phyloP scores from a whole-genome alignment of 2,797 vertebrate genomes.

The Salmo trutta region DNA sequence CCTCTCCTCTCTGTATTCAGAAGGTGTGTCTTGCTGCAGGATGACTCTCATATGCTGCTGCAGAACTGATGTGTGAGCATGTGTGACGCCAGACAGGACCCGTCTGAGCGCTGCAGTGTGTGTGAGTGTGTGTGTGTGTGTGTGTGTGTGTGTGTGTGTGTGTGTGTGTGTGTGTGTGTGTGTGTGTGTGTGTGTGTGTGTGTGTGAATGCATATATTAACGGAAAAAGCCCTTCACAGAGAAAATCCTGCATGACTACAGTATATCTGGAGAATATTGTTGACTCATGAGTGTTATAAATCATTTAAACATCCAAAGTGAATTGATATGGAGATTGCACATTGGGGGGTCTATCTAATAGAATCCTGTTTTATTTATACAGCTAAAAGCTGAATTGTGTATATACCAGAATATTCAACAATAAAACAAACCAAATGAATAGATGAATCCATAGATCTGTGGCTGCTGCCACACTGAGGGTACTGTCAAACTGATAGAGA shows the following conservation, averaged over 20 bases:
- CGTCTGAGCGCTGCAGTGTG: constrained; percentile 29
- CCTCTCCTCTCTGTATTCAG: neutral
- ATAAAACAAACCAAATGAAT: too few relatives aligned
- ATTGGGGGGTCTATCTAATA: too few relatives aligned
- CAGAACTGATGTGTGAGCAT: constrained; percentile 30
- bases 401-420: too few relatives aligned
- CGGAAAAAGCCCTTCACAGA: too few relatives aligned
- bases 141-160: neutral
- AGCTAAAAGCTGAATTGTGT: too few relatives aligned
- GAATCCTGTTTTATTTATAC: too few relatives aligned
- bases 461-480: too few relatives aligned
- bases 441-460: too few relatives aligned
- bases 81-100: constrained; percentile 19
- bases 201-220: neutral
- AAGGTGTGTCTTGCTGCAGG: neutral
- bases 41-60: constrained; percentile 4
- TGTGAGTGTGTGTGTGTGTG: neutral
- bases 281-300: constrained; percentile 58
- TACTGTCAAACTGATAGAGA: too few relatives aligned
- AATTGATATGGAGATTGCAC: too few relatives aligned
- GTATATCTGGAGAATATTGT: constrained; percentile 40
- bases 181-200: constrained; percentile 1
- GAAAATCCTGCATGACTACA: neutral
- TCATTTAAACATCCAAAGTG: constrained; percentile 38
- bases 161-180: constrained; percentile 2